Percentiles rank a stretch among this genome's conserved stretches.
Evolutionary conservation across 2,888 invertebrate genomes (phyloP).

Genomic region (Cheilosia variabilis): DNA sequence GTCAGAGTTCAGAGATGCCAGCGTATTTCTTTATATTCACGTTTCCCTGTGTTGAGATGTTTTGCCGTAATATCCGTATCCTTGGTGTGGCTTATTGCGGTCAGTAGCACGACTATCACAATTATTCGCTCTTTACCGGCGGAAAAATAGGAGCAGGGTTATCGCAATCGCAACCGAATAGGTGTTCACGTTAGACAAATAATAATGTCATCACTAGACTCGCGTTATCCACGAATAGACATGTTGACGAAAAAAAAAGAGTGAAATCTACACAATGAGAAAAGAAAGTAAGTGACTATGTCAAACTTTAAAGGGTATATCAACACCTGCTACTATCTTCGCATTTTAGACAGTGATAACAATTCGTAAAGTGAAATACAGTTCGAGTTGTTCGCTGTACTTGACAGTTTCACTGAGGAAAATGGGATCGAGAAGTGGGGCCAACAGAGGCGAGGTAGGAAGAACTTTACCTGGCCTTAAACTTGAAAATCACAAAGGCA

Average conservation of each 20-base stretch:
- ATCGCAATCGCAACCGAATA: constrained; percentile 50
- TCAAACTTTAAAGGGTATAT: constrained; percentile 56
- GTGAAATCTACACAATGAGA: constrained; percentile 35
- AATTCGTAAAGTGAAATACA: constrained; percentile 45
- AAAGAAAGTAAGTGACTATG: constrained; percentile 56
- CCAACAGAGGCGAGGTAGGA: no score
- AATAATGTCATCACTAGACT: constrained; percentile 63
- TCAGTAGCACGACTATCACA: constrained; percentile 6
- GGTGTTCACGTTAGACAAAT: constrained; percentile 57
- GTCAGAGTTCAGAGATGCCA: constrained; percentile 23
- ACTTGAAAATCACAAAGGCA: no score
- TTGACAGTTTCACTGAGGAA: constrained; percentile 23
- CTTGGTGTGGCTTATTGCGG: not conserved
- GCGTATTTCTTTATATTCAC: constrained; percentile 1
- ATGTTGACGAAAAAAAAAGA: constrained; percentile 54
- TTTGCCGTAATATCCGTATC: constrained; percentile 10
- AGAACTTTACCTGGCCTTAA: no score
- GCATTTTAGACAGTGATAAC: constrained; percentile 67
- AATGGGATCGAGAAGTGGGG: no score
- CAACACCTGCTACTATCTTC: constrained; percentile 72
- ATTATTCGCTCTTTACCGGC: constrained; percentile 44
- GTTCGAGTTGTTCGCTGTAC: constrained; percentile 16
- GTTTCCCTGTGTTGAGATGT: not conserved
- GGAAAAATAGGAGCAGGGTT: constrained; percentile 37
- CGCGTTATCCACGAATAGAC: constrained; percentile 60